phyloP scores from a whole-genome alignment of 92 coral and sea anemone species.

The Phenganax subtilis region DNA sequence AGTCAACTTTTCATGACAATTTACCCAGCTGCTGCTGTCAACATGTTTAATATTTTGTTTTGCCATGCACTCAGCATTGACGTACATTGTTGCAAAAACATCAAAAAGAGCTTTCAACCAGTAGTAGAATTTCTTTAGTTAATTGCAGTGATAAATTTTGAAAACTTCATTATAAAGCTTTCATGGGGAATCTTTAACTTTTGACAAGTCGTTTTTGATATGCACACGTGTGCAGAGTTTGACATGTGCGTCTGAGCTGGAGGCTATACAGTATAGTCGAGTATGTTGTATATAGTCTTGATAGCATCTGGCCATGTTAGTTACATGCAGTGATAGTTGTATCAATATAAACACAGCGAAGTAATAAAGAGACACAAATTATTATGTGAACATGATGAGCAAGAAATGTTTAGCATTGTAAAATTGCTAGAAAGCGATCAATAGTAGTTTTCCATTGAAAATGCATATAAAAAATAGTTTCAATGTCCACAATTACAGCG shows the following conservation, averaged over 20 bases:
- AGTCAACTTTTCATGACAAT: not conserved
- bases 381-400: no score
- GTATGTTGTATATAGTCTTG: not conserved
- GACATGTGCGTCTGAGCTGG: not conserved
- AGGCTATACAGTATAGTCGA: not conserved
- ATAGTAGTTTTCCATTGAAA: no score
- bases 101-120: not conserved
- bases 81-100: not conserved
- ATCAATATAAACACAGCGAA: no score
- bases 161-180: not conserved
- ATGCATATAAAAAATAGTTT: no score
- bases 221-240: not conserved
- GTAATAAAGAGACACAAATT: no score
- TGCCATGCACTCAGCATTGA: not conserved
- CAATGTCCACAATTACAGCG: no score
- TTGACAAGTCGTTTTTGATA: not conserved
- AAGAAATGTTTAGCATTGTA: no score
- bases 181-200: not conserved
- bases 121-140: slow-evolving; percentile 11
- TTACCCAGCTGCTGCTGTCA: slow-evolving; percentile 8
- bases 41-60: not conserved
- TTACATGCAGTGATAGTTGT: no score
- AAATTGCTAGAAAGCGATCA: no score
- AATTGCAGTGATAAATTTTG: not conserved
- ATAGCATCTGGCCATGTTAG: no score